phyloP scores from a whole-genome alignment of 2,113 vertebrate genomes.

The Microcebus griseorufus region DNA sequence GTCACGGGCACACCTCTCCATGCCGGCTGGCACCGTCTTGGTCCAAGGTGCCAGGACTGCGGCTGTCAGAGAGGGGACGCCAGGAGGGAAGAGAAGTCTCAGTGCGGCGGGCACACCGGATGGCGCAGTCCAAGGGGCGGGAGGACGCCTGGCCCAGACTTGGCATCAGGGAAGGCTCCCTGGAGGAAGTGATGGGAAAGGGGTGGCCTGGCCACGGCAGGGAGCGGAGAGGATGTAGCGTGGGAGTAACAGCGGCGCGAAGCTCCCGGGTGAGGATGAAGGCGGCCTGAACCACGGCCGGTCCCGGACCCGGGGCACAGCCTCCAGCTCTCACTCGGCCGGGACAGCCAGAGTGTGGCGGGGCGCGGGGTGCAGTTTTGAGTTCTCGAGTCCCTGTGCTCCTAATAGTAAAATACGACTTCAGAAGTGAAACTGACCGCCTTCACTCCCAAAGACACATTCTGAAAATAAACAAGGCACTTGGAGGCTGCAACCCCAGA shows the following conservation, averaged over 20 bases:
- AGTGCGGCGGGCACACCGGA: accelerated
- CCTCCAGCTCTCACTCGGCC: too few relatives aligned
- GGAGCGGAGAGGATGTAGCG: too few relatives aligned
- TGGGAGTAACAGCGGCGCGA: accelerated
- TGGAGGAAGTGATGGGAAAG: not conserved
- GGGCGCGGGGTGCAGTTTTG: accelerated
- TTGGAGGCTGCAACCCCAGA: not conserved
- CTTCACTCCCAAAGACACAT: not conserved
- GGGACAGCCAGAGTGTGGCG: not conserved
- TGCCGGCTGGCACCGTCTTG: too few relatives aligned
- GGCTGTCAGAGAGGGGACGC: not conserved
- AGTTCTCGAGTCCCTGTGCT: not conserved
- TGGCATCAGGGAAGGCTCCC: not conserved
- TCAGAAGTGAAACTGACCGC: not conserved
- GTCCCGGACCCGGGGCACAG: accelerated
- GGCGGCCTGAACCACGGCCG: accelerated
- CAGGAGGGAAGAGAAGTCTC: not conserved
- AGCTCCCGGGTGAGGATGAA: accelerated
- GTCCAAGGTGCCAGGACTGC: not conserved
- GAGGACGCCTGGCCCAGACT: not conserved
- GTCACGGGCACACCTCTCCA: accelerated
- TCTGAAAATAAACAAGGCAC: not conserved
- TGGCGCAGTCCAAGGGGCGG: not conserved
- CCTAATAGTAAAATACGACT: not conserved
- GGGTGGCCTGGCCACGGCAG: not conserved